A percentile compares a stretch with the other conserved stretches of the same genome.
phyloP scores from a whole-genome alignment of 2,797 vertebrate genomes.

The Sylvia borin region DNA sequence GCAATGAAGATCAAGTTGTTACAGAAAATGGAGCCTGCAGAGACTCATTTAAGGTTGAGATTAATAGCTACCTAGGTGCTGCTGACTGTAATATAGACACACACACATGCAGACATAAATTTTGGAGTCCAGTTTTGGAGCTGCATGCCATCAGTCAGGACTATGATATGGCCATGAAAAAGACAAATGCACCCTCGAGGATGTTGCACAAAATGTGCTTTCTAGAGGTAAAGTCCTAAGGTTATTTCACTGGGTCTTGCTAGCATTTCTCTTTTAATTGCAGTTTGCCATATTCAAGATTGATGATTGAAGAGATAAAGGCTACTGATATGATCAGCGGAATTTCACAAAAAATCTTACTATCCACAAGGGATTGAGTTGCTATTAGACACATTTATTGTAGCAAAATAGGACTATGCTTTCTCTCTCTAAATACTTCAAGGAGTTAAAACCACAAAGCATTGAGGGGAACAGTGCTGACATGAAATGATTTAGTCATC shows the following conservation, averaged over 20 bases:
- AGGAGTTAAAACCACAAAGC: background rate
- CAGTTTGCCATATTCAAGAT: background rate
- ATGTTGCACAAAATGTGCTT: background rate
- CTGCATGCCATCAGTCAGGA: background rate
- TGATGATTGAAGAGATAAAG: background rate
- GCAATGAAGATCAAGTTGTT: background rate
- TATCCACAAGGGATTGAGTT: rapidly evolving
- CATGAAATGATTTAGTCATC: background rate
- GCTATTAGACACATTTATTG: background rate
- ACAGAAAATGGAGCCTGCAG: background rate
- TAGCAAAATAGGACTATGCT: background rate
- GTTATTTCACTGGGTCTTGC: background rate
- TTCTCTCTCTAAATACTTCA: background rate
- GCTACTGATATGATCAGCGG: background rate
- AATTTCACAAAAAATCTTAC: background rate
- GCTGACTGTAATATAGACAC: background rate
- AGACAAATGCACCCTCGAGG: background rate
- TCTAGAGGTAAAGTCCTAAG: background rate
- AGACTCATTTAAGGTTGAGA: background rate
- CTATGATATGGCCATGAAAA: background rate
- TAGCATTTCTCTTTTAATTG: background rate
- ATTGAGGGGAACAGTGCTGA: background rate
- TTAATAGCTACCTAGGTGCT: background rate
- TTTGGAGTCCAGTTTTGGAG: background rate
- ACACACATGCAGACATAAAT: background rate